Evolutionary conservation across 2,797 vertebrate species (phyloP).

Genomic region (Arctocebus calabarensis): DNA sequence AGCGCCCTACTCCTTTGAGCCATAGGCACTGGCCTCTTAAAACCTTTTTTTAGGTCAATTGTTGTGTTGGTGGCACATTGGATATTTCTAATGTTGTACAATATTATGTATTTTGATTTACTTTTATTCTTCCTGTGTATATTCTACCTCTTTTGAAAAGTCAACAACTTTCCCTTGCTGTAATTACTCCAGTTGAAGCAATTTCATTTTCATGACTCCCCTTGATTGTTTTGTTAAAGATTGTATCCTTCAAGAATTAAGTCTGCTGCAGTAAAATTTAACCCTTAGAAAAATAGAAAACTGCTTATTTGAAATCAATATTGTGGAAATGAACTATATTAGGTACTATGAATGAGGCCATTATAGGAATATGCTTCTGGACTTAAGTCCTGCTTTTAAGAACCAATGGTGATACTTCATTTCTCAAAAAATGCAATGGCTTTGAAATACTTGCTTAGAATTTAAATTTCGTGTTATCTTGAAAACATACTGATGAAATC

Average conservation of each 20-base stretch:
- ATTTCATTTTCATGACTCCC: slow-evolving; percentile 66
- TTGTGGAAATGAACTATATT: slow-evolving; percentile 55
- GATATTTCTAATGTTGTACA: slow-evolving; percentile 80
- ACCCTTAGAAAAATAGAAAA: slow-evolving; percentile 78
- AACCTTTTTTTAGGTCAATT: slow-evolving; percentile 50
- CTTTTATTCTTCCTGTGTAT: slow-evolving; percentile 74
- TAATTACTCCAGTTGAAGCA: slow-evolving; percentile 70
- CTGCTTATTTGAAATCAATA: slow-evolving; percentile 58
- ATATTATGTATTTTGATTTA: slow-evolving; percentile 75
- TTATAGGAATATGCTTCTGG: slow-evolving; percentile 31
- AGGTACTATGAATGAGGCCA: slow-evolving; percentile 28
- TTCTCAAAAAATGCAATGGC: slow-evolving; percentile 3
- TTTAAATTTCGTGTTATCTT: slow-evolving; percentile 45
- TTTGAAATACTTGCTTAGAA: slow-evolving; percentile 44
- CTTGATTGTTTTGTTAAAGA: slow-evolving; percentile 70
- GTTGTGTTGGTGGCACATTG: slow-evolving; percentile 69
- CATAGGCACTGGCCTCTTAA: background rate
- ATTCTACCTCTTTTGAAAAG: slow-evolving; percentile 71
- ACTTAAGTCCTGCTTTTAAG: background rate
- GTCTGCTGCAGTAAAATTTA: slow-evolving; percentile 51
- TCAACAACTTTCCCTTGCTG: slow-evolving; percentile 78
- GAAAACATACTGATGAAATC: slow-evolving; percentile 53
- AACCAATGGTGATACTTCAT: background rate
- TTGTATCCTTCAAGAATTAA: slow-evolving; percentile 63
- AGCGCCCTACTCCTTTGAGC: too few species aligned